A percentile compares a stretch with the other conserved stretches of the same genome.
These are phyloP conservation scores for Corythaixoides concolor DNA, from an alignment of 2,113 vertebrate species.

Conservation along the genomic window DNA sequence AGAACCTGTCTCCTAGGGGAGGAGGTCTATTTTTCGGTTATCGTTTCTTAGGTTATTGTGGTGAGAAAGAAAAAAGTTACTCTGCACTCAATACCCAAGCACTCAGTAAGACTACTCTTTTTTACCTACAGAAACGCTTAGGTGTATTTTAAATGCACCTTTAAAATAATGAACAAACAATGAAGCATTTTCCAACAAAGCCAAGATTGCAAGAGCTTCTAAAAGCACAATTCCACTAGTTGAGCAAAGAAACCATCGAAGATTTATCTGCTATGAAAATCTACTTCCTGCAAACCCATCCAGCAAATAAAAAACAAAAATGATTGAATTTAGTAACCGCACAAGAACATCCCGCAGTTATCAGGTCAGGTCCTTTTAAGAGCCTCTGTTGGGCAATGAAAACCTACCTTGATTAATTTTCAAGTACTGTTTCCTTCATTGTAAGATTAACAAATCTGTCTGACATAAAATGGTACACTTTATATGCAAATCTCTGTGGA, in stretches of 20 bases:
- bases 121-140: neutral
- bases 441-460: slow-evolving; percentile 48
- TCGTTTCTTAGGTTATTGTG: neutral
- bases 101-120: neutral
- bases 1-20: neutral
- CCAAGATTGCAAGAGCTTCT: neutral
- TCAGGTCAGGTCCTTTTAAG: neutral
- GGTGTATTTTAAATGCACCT: neutral
- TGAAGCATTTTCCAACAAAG: neutral
- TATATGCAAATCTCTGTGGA: slow-evolving; percentile 50
- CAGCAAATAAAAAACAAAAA: neutral
- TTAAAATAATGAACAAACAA: neutral
- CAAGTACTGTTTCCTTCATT: slow-evolving; percentile 38
- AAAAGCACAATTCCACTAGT: neutral
- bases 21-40: neutral
- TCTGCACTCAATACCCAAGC: neutral
- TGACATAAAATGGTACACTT: slow-evolving; percentile 47
- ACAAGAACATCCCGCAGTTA: neutral
- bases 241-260: neutral
- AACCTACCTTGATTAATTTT: slow-evolving; percentile 53
- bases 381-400: neutral
- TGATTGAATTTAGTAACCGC: neutral
- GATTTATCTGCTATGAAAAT: neutral
- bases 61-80: neutral
- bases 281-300: neutral